Evolutionary conservation across 2,797 vertebrate species (phyloP).

Genomic region (Orientallactaga sibirica): DNA sequence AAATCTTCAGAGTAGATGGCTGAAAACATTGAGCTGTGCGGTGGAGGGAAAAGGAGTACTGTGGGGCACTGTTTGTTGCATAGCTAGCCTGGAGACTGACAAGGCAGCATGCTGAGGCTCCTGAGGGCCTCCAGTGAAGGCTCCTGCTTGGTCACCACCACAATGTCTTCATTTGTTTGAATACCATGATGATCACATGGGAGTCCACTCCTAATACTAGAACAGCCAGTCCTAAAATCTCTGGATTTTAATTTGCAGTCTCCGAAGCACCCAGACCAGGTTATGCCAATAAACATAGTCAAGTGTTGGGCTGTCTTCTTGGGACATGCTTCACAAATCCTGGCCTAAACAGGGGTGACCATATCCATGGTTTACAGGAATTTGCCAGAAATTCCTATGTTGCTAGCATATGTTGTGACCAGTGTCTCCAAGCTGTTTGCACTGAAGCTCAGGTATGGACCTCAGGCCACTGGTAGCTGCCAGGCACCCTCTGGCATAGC

Average conservation of each 20-base stretch:
- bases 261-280: no score
- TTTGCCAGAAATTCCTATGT: rapidly evolving
- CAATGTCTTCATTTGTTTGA: not conserved
- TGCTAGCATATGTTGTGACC: not conserved
- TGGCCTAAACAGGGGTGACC: not conserved
- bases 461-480: not conserved
- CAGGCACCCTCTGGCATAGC: no score
- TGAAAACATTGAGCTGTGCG: rapidly evolving
- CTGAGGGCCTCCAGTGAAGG: not conserved
- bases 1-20: not conserved
- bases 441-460: not conserved
- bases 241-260: not conserved
- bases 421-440: not conserved
- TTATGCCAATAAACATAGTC: not conserved
- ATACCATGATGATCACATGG: not conserved
- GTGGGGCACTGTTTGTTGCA: not conserved
- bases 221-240: not conserved
- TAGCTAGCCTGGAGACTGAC: not conserved
- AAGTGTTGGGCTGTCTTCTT: not conserved
- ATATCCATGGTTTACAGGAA: rapidly evolving
- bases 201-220: not conserved
- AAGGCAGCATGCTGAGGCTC: not conserved
- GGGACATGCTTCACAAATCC: not conserved
- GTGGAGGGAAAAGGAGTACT: not conserved
- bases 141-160: no score